Conservation (phyloP, 2,888 invertebrate genomes). For the Eugnorisma glareosa region DNA sequence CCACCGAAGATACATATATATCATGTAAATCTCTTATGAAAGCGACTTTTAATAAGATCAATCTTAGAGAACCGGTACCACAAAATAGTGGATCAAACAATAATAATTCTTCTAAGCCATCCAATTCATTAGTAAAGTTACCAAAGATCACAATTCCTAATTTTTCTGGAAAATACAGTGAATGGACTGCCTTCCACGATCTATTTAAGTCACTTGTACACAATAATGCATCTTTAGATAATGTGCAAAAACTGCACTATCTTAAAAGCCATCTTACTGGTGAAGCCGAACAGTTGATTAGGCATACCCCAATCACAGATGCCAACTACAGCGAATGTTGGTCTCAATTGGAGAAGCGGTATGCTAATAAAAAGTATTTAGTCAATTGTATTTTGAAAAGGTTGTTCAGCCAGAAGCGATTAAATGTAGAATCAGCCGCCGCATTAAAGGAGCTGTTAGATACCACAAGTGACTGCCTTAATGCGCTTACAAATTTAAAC, state of each 20-base stretch:
- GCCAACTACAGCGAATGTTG: constrained; percentile 60
- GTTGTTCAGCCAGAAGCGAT: constrained; percentile 13
- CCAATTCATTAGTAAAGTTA: constrained; percentile 1
- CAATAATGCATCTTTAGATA: constrained; percentile 1
- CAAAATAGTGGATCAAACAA: not conserved
- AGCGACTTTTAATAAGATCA: constrained; percentile 10
- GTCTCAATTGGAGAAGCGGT: constrained; percentile 55
- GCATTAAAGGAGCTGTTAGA: constrained; percentile 44
- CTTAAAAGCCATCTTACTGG: constrained; percentile 11
- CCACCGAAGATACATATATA: constrained; percentile 22
- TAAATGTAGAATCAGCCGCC: constrained; percentile 24
- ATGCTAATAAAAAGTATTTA: constrained; percentile 61
- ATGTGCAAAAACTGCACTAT: constrained; percentile 20
- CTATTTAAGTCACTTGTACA: not conserved
- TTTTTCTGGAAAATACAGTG: constrained; percentile 23
- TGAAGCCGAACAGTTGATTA: constrained; percentile 56
- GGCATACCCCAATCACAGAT: constrained; percentile 58
- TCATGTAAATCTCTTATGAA: constrained; percentile 9
- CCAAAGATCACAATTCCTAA: constrained; percentile 14
- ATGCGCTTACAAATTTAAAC: constrained; percentile 41
- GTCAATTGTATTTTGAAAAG: constrained; percentile 58
- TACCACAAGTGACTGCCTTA: constrained; percentile 54
- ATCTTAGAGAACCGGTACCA: not conserved
- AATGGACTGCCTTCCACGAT: constrained; percentile 14
- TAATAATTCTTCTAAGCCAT: constrained; percentile 1